phyloP scores from a whole-genome alignment of 2,888 invertebrate species.

The Ochropacha duplaris region DNA sequence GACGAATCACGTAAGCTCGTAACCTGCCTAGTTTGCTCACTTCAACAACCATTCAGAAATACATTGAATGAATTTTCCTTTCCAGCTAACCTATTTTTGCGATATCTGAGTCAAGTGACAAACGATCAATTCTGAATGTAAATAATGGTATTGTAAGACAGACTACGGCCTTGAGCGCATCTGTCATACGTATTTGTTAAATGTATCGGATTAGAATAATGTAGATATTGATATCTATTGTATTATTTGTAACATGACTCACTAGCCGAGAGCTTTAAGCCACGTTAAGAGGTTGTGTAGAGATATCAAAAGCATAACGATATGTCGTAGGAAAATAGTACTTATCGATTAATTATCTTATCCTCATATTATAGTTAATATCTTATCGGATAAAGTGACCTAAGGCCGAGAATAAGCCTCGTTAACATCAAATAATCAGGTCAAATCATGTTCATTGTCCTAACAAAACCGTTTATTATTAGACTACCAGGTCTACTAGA shows the following conservation, averaged over 20 bases:
- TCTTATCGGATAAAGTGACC: background rate
- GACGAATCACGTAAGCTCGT: constrained; percentile 44
- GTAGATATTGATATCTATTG: background rate
- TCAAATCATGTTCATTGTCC: background rate
- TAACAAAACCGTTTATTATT: background rate
- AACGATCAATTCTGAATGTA: constrained; percentile 3
- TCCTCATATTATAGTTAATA: background rate
- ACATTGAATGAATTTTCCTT: constrained; percentile 1
- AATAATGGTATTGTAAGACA: background rate
- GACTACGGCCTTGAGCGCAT: background rate
- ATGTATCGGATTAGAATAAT: background rate
- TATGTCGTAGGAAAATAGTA: background rate
- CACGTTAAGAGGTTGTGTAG: background rate
- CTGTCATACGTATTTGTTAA: background rate
- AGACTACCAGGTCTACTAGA: background rate
- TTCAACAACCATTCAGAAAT: constrained; percentile 19
- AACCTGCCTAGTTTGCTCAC: constrained; percentile 27
- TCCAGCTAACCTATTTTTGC: background rate
- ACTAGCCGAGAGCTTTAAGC: background rate
- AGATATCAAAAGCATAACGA: background rate
- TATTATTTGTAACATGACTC: too few species aligned
- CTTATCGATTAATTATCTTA: background rate
- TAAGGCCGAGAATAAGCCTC: background rate
- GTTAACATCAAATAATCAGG: background rate
- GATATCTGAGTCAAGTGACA: background rate